A percentile compares a stretch with the other conserved stretches of the same genome.
Evolutionary conservation across 2,113 vertebrate species (phyloP).

Genomic region (Bubo blakistoni): DNA sequence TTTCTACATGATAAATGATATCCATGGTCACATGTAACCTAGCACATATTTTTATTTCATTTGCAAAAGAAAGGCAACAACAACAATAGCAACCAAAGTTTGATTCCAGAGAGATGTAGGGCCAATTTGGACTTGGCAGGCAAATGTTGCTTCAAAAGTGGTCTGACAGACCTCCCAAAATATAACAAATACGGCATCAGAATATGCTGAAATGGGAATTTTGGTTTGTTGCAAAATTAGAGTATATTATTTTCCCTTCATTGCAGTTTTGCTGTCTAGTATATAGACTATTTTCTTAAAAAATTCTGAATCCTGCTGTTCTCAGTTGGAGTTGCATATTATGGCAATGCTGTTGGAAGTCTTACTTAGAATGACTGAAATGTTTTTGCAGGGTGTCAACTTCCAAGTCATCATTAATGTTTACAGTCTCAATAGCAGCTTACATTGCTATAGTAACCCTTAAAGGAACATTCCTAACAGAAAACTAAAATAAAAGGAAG

Average conservation of each 20-base stretch:
- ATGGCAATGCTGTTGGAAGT: slow-evolving; percentile 52
- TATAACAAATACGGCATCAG: background rate
- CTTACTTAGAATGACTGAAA: slow-evolving; percentile 57
- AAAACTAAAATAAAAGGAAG: slow-evolving; percentile 37
- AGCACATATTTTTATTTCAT: slow-evolving; percentile 48
- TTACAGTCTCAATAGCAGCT: slow-evolving; percentile 62
- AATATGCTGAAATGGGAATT: slow-evolving; percentile 56
- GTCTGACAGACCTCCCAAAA: slow-evolving; percentile 51
- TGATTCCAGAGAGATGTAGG: slow-evolving; percentile 50
- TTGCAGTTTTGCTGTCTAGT: slow-evolving; percentile 34
- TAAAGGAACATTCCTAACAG: slow-evolving; percentile 34
- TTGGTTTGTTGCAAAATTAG: slow-evolving; percentile 61
- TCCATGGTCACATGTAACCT: slow-evolving; percentile 39
- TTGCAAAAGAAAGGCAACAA: slow-evolving; percentile 21
- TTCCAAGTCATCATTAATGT: slow-evolving; percentile 66
- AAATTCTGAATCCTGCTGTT: slow-evolving; percentile 40
- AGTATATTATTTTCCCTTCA: slow-evolving; percentile 57
- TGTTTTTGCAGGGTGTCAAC: slow-evolving; percentile 67
- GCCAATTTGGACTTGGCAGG: slow-evolving; percentile 44
- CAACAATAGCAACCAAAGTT: slow-evolving; percentile 51
- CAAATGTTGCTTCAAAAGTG: slow-evolving; percentile 35
- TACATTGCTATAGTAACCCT: slow-evolving; percentile 52
- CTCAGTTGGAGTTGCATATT: slow-evolving; percentile 51
- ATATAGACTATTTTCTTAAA: slow-evolving; percentile 38
- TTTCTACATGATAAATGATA: slow-evolving; percentile 42